Evolutionary conservation across 1,140 invertebrate species (phyloP).

Genomic region (Tenebrio molitor): DNA sequence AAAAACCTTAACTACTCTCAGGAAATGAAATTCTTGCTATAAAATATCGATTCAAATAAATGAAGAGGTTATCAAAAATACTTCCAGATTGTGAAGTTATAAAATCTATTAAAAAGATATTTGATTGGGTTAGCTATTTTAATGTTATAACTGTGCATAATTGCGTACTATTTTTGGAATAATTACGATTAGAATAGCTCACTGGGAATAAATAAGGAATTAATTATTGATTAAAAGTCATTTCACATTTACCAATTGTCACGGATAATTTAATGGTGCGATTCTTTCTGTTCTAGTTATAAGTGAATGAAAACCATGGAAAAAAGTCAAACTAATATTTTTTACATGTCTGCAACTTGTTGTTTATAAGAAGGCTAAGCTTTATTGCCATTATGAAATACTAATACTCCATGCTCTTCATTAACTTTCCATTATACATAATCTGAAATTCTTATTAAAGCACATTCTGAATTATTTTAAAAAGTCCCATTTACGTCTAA

Average conservation of each 20-base stretch:
- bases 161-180: neutral
- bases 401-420: too few relatives aligned
- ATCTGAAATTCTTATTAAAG: too few relatives aligned
- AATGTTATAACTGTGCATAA: neutral
- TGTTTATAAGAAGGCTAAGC: too few relatives aligned
- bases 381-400: too few relatives aligned
- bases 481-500: too few relatives aligned
- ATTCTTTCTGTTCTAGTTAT: too few relatives aligned
- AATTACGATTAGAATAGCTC: constrained; percentile 8
- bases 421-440: too few relatives aligned
- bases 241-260: constrained; percentile 2
- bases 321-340: too few relatives aligned
- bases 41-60: constrained; percentile 19
- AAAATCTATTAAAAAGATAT: constrained; percentile 3
- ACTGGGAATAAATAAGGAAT: constrained; percentile 1
- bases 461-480: too few relatives aligned
- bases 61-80: neutral
- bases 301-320: too few relatives aligned
- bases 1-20: constrained; percentile 9
- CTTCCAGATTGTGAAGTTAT: constrained; percentile 1
- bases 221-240: neutral
- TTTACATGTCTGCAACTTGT: too few relatives aligned
- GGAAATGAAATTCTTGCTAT: constrained; percentile 4
- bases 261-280: neutral
- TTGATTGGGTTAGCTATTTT: constrained; percentile 2